These are phyloP conservation scores for Meliscaeva auricollis DNA, from an alignment of 2,888 invertebrate genomes.

Conservation along the genomic window DNA sequence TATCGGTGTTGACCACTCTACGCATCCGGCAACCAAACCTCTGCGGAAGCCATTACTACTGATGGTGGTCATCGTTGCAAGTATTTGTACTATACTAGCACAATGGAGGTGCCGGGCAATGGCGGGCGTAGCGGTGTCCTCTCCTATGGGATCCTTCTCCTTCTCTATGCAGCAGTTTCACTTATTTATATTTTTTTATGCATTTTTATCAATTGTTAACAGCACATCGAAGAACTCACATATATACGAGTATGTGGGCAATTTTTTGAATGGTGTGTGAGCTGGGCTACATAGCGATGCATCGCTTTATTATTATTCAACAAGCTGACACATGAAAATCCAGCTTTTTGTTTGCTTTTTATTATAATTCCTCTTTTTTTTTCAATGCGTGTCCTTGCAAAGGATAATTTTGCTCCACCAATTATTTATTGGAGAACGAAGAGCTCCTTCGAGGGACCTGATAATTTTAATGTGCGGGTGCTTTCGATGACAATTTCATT, in stretches of 20 bases:
- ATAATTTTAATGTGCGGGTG: constrained; percentile 72
- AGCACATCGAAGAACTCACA: constrained; percentile 24
- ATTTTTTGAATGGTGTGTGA: constrained; percentile 19
- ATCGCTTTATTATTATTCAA: constrained; percentile 73
- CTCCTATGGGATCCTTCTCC: constrained; percentile 38
- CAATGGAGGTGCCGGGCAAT: background rate
- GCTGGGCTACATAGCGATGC: constrained; percentile 17
- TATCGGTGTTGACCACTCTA: constrained; percentile 65
- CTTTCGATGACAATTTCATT: constrained; percentile 74
- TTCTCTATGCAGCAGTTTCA: constrained; percentile 36
- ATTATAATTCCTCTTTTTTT: constrained; percentile 17
- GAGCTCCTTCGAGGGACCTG: constrained; percentile 52
- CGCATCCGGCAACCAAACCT: constrained; percentile 66
- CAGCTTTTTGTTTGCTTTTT: constrained; percentile 31
- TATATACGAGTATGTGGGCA: background rate
- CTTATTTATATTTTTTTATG: constrained; percentile 51
- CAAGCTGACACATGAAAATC: constrained; percentile 75
- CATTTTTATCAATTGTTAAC: constrained; percentile 66
- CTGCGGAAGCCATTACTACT: constrained; percentile 69
- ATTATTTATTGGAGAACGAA: constrained; percentile 58
- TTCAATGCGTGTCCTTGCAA: constrained; percentile 64
- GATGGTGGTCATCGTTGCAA: constrained; percentile 42
- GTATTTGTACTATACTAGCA: background rate
- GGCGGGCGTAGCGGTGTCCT: constrained; percentile 38
- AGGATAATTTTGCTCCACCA: constrained; percentile 69